Evolutionary conservation across 2,113 vertebrate species (phyloP).

Genomic region (Aleadryas rufinucha): DNA sequence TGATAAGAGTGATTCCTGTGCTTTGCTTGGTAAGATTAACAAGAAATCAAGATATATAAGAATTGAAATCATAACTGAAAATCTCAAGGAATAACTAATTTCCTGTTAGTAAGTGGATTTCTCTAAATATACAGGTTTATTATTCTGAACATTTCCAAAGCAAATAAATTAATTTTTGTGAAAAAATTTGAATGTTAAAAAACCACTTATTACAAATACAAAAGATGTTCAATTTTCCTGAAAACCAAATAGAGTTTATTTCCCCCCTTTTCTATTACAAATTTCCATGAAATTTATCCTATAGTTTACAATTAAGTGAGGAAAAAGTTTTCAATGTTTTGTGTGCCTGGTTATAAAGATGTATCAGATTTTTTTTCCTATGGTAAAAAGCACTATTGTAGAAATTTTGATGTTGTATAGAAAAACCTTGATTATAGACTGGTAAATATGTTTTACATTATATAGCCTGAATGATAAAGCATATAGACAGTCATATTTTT

Average conservation of each 20-base stretch:
- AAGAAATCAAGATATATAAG: not conserved
- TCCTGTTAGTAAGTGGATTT: not conserved
- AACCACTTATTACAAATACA: not conserved
- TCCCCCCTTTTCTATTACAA: not conserved
- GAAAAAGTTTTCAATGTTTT: not conserved
- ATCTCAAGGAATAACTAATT: not conserved
- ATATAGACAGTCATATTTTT: not conserved
- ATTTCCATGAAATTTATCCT: not conserved
- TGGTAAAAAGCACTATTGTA: not conserved
- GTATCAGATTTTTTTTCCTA: not conserved
- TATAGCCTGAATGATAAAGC: not conserved
- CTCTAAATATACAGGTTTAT: not conserved
- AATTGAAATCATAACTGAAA: not conserved
- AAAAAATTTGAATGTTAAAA: not conserved
- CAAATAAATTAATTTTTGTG: not conserved
- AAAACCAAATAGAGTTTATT: too few species aligned
- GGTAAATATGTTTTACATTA: not conserved
- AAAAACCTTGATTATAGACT: not conserved
- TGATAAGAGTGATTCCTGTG: not conserved
- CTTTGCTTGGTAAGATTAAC: not conserved
- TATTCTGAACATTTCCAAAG: not conserved
- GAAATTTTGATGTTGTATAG: not conserved
- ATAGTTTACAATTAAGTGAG: not conserved
- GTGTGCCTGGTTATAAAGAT: not conserved
- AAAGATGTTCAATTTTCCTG: not conserved